Evolutionary conservation across 2,888 invertebrate genomes (phyloP), one percentile per base, ranked within the genome.

Genomic region (Lochmaea crataegi): DNA sequence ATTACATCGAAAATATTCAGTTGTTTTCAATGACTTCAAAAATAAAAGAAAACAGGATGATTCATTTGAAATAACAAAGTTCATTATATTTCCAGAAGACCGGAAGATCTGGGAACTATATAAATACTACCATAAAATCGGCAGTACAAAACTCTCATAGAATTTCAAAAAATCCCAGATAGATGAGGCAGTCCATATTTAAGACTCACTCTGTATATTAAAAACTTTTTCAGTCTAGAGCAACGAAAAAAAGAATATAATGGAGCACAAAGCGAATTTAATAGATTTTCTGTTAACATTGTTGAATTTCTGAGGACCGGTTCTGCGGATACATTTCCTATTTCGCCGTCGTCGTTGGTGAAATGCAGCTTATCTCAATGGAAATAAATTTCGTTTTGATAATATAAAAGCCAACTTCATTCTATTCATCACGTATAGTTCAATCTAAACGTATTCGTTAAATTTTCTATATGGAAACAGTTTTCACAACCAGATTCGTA

Each of bases 341-440:
- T n/a, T 60, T 16, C 9, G n/a, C 38, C 6, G n/a, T 38, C 22
- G 58, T 56, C 2, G 22, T 0, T 26, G 32, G 16, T 60, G 18
- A 61, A 61, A 60, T 60, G 6, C 61, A 45, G 63, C 42, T 69
- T 63, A 69, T 63, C 61, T 51, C 41, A 69, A 56, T 64, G 56
- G 63, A 69, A 69, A 64, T 69, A 63, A 69, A 69, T 69, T 69
- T 64, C 26, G 69, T 69, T 69, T 69, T 64, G 63, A 69, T 69
- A 69, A 60, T 56, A 69, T 69, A 64, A 56, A 69, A 69, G 69
- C 69, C 53, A 69, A 64, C 63, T 63, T 56, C 38, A 41, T 69
- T 56, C 32, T 41, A 69, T 69, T 69, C 63, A 69, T 69, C 69
- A 48, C 41, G 42, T 69, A 41, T 63, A 61, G 68, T 22, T 42